Evolutionary conservation across 2,113 vertebrate species (phyloP).

Genomic region (Seriola dumerili): DNA sequence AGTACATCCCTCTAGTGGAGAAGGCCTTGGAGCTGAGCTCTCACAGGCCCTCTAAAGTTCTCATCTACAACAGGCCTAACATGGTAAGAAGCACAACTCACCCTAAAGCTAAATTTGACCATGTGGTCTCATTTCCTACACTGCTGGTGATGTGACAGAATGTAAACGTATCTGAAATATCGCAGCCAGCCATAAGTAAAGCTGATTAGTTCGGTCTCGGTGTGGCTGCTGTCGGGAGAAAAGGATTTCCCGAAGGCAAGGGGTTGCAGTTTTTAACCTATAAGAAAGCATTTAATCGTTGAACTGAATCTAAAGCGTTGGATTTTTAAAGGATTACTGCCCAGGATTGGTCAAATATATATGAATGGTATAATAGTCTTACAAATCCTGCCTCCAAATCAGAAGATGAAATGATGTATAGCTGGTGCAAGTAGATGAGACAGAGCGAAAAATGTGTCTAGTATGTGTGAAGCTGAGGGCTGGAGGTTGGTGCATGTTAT

Average conservation of each 20-base stretch:
- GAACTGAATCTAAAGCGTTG: not conserved
- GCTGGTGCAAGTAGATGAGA: not conserved
- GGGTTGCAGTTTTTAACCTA: not conserved
- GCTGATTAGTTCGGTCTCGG: not conserved
- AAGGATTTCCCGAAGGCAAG: not conserved
- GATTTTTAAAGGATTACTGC: not conserved
- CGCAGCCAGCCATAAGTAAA: not conserved
- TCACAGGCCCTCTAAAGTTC: slow-evolving; percentile 89
- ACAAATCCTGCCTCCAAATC: not conserved
- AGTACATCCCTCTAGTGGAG: slow-evolving; percentile 93
- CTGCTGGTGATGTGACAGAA: not conserved
- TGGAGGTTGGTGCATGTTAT: no score
- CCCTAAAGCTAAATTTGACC: not conserved
- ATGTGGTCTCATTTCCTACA: not conserved
- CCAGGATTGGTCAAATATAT: not conserved
- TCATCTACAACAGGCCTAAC: slow-evolving; percentile 91
- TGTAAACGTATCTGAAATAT: not conserved
- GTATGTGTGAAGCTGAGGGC: not conserved
- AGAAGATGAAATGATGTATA: not conserved
- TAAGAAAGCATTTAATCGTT: slow-evolving; percentile 5
- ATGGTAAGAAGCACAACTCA: slow-evolving; percentile 84
- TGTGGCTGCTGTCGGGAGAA: not conserved
- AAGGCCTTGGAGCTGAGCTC: slow-evolving; percentile 88
- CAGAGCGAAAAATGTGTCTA: slow-evolving; percentile 3
- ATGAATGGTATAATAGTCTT: not conserved